These are phyloP conservation scores for Ailurus styani DNA, from an alignment of 2,113 vertebrate species.

Conservation along the genomic window DNA sequence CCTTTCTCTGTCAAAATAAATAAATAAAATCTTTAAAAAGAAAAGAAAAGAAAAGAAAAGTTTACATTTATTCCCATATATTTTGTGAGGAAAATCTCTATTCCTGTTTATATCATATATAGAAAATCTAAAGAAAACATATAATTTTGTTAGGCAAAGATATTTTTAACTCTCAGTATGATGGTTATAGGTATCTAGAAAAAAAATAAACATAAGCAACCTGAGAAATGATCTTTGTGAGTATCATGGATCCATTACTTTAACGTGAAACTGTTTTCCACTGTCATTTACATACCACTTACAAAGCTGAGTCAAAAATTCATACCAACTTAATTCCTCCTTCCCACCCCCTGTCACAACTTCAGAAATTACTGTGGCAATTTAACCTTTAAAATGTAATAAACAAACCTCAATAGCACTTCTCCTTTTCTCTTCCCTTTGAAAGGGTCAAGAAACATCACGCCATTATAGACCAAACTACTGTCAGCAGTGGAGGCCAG, in stretches of 20 bases:
- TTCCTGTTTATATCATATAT: neutral
- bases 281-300: neutral
- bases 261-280: neutral
- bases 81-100: neutral
- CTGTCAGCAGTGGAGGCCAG: too few species aligned
- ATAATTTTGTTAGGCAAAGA: neutral
- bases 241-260: neutral
- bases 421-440: neutral
- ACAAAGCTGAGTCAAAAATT: neutral
- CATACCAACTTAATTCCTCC: neutral
- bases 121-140: neutral
- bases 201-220: neutral
- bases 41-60: too few species aligned
- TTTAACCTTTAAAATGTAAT: neutral
- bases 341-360: neutral
- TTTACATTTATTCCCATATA: neutral
- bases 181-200: neutral
- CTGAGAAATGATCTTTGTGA: neutral
- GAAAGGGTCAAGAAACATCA: neutral
- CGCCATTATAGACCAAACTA: neutral
- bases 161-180: neutral
- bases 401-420: neutral
- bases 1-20: too few species aligned
- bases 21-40: too few species aligned
- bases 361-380: neutral